Percentiles rank a stretch among this genome's conserved stretches.
Evolutionary conservation across 2,797 vertebrate genomes (phyloP).

Genomic region (Podarcis siculus): DNA sequence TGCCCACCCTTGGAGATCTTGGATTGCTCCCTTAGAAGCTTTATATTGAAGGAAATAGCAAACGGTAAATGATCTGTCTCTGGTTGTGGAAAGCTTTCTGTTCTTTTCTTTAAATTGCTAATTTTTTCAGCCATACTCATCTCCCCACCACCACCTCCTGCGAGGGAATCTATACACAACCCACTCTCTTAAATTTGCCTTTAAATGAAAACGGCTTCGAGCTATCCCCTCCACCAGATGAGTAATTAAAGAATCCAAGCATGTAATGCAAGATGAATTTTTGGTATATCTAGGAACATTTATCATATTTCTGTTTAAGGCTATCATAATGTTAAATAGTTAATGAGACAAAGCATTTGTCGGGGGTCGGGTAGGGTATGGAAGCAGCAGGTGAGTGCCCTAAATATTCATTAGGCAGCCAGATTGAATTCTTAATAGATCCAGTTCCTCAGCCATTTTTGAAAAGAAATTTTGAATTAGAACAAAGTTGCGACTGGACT

Average conservation of each 20-base stretch:
- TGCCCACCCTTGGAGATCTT: too few species aligned
- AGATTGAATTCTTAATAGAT: slow-evolving; percentile 68
- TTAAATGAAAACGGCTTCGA: slow-evolving; percentile 58
- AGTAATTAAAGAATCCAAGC: slow-evolving; percentile 68
- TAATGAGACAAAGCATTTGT: slow-evolving; percentile 71
- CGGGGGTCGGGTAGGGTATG: slow-evolving; percentile 40
- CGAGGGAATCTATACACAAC: not conserved
- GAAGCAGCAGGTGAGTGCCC: slow-evolving; percentile 61
- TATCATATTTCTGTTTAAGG: slow-evolving; percentile 72
- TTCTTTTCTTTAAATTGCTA: not conserved
- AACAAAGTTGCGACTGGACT: slow-evolving; percentile 39
- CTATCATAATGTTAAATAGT: slow-evolving; percentile 69
- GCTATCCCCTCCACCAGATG: slow-evolving; percentile 52
- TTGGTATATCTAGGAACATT: slow-evolving; percentile 69
- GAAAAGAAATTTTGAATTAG: slow-evolving; percentile 49
- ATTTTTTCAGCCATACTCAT: not conserved
- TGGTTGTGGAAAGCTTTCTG: slow-evolving; percentile 18
- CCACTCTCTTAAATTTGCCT: slow-evolving; percentile 54
- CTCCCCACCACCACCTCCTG: slow-evolving; percentile 17
- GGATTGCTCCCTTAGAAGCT: not conserved
- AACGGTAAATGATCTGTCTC: not conserved
- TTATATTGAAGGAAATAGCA: not conserved
- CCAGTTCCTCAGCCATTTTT: slow-evolving; percentile 64
- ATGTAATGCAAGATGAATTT: slow-evolving; percentile 73
- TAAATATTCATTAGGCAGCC: slow-evolving; percentile 68